phyloP scores from a whole-genome alignment of 2,888 invertebrate species.

The Yponomeuta malinellus region DNA sequence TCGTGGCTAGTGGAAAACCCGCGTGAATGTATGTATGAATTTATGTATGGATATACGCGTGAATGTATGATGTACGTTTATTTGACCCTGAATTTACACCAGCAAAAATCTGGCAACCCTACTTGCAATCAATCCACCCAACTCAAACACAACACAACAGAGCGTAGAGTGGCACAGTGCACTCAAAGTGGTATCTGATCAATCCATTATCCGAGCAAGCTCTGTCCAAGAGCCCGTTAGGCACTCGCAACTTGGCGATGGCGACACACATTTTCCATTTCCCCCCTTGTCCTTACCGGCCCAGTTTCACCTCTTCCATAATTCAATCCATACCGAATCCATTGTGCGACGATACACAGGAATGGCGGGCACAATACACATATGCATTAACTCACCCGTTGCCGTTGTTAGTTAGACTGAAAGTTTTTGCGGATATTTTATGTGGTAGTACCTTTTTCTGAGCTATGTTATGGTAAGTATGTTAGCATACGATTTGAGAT shows the following conservation, averaged over 20 bases:
- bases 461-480: not conserved
- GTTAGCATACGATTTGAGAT: not conserved
- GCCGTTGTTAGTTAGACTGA: slow-evolving; percentile 7
- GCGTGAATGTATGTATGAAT: too few species aligned
- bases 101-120: too few species aligned
- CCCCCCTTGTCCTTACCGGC: slow-evolving; percentile 56
- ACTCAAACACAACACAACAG: slow-evolving; percentile 4
- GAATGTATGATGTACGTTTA: too few species aligned
- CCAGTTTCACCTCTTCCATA: slow-evolving; percentile 64
- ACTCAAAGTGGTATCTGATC: slow-evolving; percentile 63
- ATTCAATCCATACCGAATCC: slow-evolving; percentile 67
- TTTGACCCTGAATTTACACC: too few species aligned
- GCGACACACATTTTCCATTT: slow-evolving; percentile 72
- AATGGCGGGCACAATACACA: slow-evolving; percentile 3
- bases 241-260: slow-evolving; percentile 52
- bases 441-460: not conserved
- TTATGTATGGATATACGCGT: too few species aligned
- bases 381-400: slow-evolving; percentile 5
- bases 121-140: not conserved
- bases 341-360: slow-evolving; percentile 49
- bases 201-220: slow-evolving; percentile 64
- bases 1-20: too few species aligned
- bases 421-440: slow-evolving; percentile 3
- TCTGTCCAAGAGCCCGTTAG: slow-evolving; percentile 43
- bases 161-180: slow-evolving; percentile 27